Percentiles rank a stretch among this genome's conserved stretches.
Conservation (phyloP, 1,140 invertebrate species). For the Monochamus saltuarius region DNA sequence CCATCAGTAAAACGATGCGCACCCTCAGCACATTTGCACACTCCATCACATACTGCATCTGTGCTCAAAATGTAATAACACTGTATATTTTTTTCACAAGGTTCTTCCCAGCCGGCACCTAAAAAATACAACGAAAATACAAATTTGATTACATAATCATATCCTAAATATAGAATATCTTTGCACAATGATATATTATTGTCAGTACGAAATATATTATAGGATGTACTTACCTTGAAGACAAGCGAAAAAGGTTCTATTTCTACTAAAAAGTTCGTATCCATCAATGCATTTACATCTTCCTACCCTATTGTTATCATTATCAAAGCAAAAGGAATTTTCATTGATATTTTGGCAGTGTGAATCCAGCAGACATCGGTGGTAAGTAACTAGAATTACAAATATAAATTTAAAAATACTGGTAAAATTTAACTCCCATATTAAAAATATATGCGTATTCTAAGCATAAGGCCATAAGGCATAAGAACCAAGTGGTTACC, state of each 20-base stretch:
- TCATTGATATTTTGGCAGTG: constrained; percentile 20
- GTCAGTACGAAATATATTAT: not conserved
- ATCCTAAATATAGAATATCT: too few relatives aligned
- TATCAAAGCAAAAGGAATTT: constrained; percentile 37
- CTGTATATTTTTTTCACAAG: constrained; percentile 18
- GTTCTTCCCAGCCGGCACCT: constrained; percentile 19
- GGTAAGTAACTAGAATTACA: constrained; percentile 33
- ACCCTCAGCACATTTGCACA: constrained; percentile 1
- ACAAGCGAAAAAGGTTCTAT: constrained; percentile 33
- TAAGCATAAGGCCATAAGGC: too few relatives aligned
- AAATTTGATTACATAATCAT: too few relatives aligned
- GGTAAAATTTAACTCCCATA: too few relatives aligned
- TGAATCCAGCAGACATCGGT: constrained; percentile 25
- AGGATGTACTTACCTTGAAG: constrained; percentile 29
- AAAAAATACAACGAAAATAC: not conserved
- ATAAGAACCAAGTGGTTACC: too few relatives aligned
- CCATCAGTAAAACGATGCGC: constrained; percentile 6
- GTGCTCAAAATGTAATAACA: constrained; percentile 9
- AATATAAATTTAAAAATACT: constrained; percentile 52
- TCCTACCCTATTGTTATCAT: constrained; percentile 30
- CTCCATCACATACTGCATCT: constrained; percentile 5
- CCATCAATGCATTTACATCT: constrained; percentile 32
- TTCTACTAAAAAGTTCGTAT: constrained; percentile 31
- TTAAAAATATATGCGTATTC: too few relatives aligned
- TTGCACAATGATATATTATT: too few relatives aligned